Conservation (phyloP, 2,113 vertebrate genomes). For the Sylvilagus bachmani region DNA sequence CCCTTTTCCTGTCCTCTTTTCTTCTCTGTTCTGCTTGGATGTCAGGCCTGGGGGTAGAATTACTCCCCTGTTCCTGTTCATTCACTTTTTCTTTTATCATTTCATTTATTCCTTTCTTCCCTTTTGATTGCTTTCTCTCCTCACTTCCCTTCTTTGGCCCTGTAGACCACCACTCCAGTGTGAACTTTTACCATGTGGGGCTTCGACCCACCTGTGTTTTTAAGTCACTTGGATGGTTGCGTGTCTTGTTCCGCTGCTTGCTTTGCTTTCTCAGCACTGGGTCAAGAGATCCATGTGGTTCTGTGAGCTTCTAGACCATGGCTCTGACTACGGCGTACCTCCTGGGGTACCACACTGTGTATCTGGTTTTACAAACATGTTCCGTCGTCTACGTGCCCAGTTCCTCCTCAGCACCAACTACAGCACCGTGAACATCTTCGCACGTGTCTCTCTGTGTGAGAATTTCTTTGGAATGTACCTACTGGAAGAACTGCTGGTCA, state of each 20-base stretch:
- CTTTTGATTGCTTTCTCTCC: neutral
- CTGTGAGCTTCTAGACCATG: neutral
- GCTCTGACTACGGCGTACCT: neutral
- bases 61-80: neutral
- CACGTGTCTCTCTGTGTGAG: neutral
- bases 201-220: neutral
- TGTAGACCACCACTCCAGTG: neutral
- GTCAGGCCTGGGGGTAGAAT: neutral
- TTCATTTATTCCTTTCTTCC: neutral
- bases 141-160: neutral
- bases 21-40: neutral
- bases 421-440: neutral
- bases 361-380: neutral
- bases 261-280: neutral
- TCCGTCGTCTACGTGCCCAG: neutral
- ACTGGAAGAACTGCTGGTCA: neutral
- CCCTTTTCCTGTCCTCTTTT: neutral
- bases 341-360: neutral
- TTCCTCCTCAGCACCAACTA: neutral
- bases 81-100: neutral
- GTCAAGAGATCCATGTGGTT: neutral
- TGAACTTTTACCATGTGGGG: neutral
- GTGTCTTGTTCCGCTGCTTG: neutral
- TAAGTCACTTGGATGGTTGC: neutral
- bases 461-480: neutral